A percentile compares a stretch with the other conserved stretches of the same genome.
phyloP scores from a whole-genome alignment of 1,140 invertebrate species.

The Pachyrhynchus sulphureomaculatus region DNA sequence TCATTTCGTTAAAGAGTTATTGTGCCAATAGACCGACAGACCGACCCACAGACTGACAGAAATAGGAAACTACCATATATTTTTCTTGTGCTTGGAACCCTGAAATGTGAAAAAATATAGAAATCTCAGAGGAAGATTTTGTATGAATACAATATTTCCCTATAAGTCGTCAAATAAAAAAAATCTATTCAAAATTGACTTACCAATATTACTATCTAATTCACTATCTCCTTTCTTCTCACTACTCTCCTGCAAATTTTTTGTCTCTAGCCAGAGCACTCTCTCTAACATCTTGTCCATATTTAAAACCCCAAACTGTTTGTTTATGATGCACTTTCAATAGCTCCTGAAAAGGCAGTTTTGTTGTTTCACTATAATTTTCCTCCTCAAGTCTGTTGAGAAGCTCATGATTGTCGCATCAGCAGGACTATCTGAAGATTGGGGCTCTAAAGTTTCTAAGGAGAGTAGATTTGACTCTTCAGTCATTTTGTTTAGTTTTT shows the following conservation, averaged over 20 bases:
- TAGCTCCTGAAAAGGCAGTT: conserved; percentile 39
- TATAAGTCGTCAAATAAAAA: too few relatives aligned
- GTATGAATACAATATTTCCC: too few relatives aligned
- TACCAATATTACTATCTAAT: conserved; percentile 9
- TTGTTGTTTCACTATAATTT: conserved; percentile 35
- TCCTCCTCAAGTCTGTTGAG: conserved; percentile 28
- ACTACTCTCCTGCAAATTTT: conserved; percentile 21
- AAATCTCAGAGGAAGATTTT: too few relatives aligned
- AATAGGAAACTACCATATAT: too few relatives aligned
- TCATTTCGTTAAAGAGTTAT: too few relatives aligned
- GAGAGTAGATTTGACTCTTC: background rate
- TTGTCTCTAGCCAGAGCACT: conserved; percentile 35
- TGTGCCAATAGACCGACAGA: too few relatives aligned
- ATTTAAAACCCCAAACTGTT: conserved; percentile 43
- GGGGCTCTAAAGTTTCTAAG: background rate
- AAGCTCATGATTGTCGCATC: conserved; percentile 24
- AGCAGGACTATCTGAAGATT: background rate
- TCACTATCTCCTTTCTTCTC: conserved; percentile 19
- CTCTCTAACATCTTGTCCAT: conserved; percentile 39
- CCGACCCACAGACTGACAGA: too few relatives aligned
- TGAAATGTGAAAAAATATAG: too few relatives aligned
- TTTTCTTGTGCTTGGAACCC: too few relatives aligned
- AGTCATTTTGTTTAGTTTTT: conserved; percentile 12
- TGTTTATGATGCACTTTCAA: conserved; percentile 41
- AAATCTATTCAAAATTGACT: too few relatives aligned